Evolutionary conservation across 1,140 invertebrate species (phyloP), one percentile per base, ranked within the genome.

Genomic region (Steinernema feltiae): DNA sequence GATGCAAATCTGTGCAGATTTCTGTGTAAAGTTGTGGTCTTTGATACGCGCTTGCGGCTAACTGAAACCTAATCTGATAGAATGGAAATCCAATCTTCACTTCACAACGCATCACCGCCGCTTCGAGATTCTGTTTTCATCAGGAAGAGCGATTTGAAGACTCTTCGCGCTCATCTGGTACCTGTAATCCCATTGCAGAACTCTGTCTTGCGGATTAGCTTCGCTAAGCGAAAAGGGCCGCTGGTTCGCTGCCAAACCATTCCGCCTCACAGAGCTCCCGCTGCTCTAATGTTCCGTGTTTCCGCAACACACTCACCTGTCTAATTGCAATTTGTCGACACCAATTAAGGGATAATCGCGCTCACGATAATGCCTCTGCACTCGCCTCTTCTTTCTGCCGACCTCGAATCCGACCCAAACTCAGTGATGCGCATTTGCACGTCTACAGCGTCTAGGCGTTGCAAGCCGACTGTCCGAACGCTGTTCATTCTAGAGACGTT

Each of bases 291-390:
- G 53, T 63, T 15, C 53, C 7, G 53, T 63, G 53, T 63, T 63
- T 63, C 53, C 53, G 53, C 53, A 63, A 63, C 53, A 63, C 53
- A 27, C 53, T 63, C 53, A 63, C 53, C 53, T 63, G 53, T 63
- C 53, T 63, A 63, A 63, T 63, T 63, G 53, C 53, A 63, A 63
- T 63, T 63, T 63, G 53, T 63, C 53, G 53, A 63, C 53, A 27
- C 53, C 53, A 63, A 63, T 63, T 63, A 63, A 63, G 53, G 24
- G 53, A 63, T 63, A 63, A 63, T 63, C 53, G 24, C 53, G 53
- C 53, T 63, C 15, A 27, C 53, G 15, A 63, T 63, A 15, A 63
- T 63, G 53, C 53, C 53, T 63, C 53, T 27, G 24, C 12, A 63
- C 15, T 41, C 35, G 7, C 18, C 35, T 7, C 35, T 41, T 41